phyloP scores from a whole-genome alignment of 2,113 vertebrate genomes.

The Octodon degus region DNA sequence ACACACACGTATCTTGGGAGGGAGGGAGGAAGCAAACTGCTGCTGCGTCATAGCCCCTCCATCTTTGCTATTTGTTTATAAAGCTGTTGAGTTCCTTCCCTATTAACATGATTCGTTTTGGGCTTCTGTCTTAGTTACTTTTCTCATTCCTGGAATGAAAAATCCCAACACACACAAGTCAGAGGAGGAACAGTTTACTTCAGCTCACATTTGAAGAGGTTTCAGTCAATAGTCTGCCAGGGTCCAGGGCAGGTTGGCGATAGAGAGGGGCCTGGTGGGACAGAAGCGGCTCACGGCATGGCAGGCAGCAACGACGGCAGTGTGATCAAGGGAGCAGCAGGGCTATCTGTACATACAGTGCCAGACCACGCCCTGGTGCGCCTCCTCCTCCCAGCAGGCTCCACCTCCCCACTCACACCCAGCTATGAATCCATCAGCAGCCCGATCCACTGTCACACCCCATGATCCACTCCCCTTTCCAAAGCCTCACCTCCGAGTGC shows the following conservation, averaged over 20 bases:
- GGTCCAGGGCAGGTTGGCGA: not conserved
- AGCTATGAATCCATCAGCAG: not conserved
- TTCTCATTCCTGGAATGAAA: not conserved
- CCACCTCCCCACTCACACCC: not conserved
- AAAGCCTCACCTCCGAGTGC: not conserved
- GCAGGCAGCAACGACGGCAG: not conserved
- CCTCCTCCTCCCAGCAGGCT: not conserved
- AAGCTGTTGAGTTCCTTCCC: not conserved
- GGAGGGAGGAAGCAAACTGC: not conserved
- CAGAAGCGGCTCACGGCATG: not conserved
- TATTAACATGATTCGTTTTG: not conserved
- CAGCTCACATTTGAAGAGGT: not conserved
- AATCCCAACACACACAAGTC: not conserved
- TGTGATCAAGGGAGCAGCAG: not conserved
- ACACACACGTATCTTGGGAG: not conserved
- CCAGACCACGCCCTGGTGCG: not conserved
- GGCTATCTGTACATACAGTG: not conserved
- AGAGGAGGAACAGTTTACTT: not conserved
- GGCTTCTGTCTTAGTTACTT: not conserved
- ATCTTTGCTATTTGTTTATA: conserved; percentile 35
- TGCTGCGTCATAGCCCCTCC: not conserved
- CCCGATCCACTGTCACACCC: not conserved
- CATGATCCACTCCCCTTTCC: not conserved
- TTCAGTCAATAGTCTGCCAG: not conserved
- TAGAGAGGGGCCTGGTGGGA: not conserved